Conservation (phyloP, 2,797 vertebrate genomes). For the Peromyscus nudipes region DNA sequence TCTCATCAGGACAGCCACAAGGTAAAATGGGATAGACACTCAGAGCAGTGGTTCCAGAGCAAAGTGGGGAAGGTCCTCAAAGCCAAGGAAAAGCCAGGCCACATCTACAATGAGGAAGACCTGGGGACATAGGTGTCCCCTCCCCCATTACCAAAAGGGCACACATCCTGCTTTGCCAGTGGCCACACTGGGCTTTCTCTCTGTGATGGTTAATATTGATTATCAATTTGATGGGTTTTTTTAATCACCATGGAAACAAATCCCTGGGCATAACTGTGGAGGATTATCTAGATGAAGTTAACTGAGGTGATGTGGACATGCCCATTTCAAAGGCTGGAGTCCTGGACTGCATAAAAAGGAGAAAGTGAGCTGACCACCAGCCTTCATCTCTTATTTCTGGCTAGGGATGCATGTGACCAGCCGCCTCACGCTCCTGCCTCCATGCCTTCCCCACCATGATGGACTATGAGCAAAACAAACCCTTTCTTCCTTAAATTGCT, state of each 20-base stretch:
- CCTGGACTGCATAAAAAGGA: neutral
- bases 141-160: no score
- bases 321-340: neutral
- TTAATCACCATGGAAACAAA: neutral
- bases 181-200: neutral
- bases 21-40: rapidly evolving
- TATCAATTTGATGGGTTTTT: neutral
- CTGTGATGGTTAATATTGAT: neutral
- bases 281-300: neutral
- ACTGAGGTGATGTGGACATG: neutral
- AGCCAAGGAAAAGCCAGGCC: neutral
- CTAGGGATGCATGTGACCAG: neutral
- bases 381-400: no score
- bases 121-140: neutral
- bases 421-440: neutral
- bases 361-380: neutral
- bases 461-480: neutral
- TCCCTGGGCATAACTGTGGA: neutral
- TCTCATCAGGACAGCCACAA: neutral
- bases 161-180: neutral
- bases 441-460: neutral
- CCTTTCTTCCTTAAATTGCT: neutral
- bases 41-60: no score
- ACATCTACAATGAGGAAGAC: neutral
- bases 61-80: neutral